Conservation (phyloP, 2,888 invertebrate genomes). For the Lingula anatina region DNA sequence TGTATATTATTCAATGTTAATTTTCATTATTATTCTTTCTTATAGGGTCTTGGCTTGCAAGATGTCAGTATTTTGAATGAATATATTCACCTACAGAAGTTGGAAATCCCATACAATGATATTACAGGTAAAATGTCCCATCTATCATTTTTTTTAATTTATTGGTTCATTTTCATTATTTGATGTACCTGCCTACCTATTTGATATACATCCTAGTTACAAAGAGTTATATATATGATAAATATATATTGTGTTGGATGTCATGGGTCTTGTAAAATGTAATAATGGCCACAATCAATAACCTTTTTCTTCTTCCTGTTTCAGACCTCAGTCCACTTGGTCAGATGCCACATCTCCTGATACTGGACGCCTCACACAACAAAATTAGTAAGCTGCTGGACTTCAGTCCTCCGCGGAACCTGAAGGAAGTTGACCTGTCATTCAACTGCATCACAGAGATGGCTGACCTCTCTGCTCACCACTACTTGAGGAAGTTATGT, state of each 20-base stretch:
- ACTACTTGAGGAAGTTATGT: slow-evolving; percentile 33
- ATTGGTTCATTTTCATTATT: neutral
- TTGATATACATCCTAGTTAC: too few relatives aligned
- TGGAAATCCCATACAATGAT: slow-evolving; percentile 47
- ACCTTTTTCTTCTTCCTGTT: slow-evolving; percentile 9
- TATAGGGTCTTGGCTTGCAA: slow-evolving; percentile 42
- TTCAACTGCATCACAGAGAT: slow-evolving; percentile 44
- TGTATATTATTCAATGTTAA: too few relatives aligned
- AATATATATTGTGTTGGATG: too few relatives aligned
- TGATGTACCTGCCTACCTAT: too few relatives aligned
- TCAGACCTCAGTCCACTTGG: slow-evolving; percentile 44
- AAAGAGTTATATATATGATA: too few relatives aligned
- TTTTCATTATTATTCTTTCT: too few relatives aligned
- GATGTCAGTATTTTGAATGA: slow-evolving; percentile 36
- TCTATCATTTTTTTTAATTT: neutral
- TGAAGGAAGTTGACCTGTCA: slow-evolving; percentile 44
- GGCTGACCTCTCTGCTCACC: slow-evolving; percentile 42
- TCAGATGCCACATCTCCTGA: slow-evolving; percentile 35
- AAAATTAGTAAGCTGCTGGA: slow-evolving; percentile 37
- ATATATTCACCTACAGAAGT: slow-evolving; percentile 43
- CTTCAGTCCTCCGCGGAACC: slow-evolving; percentile 42
- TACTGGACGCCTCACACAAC: slow-evolving; percentile 49
- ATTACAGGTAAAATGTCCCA: slow-evolving; percentile 42
- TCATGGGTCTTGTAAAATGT: too few relatives aligned
- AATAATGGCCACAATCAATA: too few relatives aligned